Base-by-base conservation (phyloP, 1,140 invertebrate species). In the Apis florea region DNA sequence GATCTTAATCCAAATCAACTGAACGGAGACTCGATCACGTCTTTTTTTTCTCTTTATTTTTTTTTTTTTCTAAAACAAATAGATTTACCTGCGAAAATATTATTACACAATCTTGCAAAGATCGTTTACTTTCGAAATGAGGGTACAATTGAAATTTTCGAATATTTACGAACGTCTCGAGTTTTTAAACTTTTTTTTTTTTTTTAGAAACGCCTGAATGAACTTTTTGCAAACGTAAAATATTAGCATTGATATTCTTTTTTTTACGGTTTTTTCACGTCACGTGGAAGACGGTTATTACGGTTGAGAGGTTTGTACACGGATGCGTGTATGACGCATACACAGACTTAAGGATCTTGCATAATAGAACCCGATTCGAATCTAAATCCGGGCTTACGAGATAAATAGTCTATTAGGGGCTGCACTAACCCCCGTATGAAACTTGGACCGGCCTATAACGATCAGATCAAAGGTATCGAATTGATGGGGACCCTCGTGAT, bases 341-440 rank as follows among this genome's bases (percentile, higher is more conserved):
- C 47, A 51, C 26, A 24, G 58, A 73, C 58, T 66, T 69, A 61
- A 51, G 66, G 19, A 40, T 40, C 49, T 68, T 21, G 78, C 56
- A 87, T 87, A 86, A 86, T 87, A 78, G 78, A 66, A 66, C 56
- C 70, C 79, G 84, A 90, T 90, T 85, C 77, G 84, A 90, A 85
- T 92, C 86, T 89, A 90, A 92, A 92, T 91, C 89, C 84, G 59
- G 80, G 86, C 88, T 92, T 90, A 85, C 79, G 90, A 91, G 90
- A 92, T 92, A 92, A 92, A 92, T 89, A 92, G 91, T 91, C 91
- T 92, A 92, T 90, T 89, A 90, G 90, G 88, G 86, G 84, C 82
- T 79, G 81, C 84, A 82, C n/a, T 51, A 77, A 76, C 81, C 77
- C 86, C 75, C 76, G 47, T 59, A 73, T 49, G 82, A 87, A 80